These are phyloP conservation scores for Plestiodon gilberti DNA, from an alignment of 2,113 vertebrate genomes.

Conservation along the genomic window DNA sequence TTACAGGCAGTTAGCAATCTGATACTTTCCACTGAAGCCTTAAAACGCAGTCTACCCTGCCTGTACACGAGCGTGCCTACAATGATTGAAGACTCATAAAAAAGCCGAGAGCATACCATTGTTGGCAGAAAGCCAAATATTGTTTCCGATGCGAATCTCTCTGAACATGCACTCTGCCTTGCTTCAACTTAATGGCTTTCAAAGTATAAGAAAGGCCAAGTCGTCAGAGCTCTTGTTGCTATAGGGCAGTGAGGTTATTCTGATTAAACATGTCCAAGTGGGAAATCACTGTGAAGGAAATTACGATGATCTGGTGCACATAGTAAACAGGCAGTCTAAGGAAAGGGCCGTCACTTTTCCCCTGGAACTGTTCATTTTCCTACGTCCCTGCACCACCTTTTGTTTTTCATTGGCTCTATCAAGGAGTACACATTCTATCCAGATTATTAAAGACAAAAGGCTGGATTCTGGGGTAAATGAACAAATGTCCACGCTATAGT, in stretches of 20 bases:
- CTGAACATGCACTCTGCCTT: slow-evolving; percentile 7
- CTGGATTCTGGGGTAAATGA: not conserved
- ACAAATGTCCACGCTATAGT: not conserved
- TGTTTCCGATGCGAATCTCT: slow-evolving; percentile 31
- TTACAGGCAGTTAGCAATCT: slow-evolving; percentile 3
- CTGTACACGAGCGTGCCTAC: not conserved
- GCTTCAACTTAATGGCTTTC: slow-evolving; percentile 32
- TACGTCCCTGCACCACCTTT: not conserved
- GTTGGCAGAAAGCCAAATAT: slow-evolving; percentile 38
- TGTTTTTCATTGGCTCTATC: slow-evolving; percentile 5
- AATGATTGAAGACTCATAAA: not conserved
- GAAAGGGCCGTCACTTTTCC: slow-evolving; percentile 29
- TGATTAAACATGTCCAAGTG: slow-evolving; percentile 38
- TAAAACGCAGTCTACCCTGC: slow-evolving; percentile 38
- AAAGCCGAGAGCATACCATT: slow-evolving; percentile 39
- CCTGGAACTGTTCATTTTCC: slow-evolving; percentile 38
- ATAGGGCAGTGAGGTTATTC: slow-evolving; percentile 42
- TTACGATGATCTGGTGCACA: slow-evolving; percentile 31
- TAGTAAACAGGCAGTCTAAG: slow-evolving; percentile 24
- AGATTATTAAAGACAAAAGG: not conserved
- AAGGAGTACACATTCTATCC: slow-evolving; percentile 17
- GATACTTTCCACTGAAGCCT: slow-evolving; percentile 16
- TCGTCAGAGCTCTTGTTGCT: slow-evolving; percentile 39
- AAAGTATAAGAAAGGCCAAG: slow-evolving; percentile 44
- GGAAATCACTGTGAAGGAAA: slow-evolving; percentile 44